A percentile compares a stretch with the other conserved stretches of the same genome.
Conservation (phyloP, 2,888 invertebrate species). For the Scrobipalpa atriplicella region DNA sequence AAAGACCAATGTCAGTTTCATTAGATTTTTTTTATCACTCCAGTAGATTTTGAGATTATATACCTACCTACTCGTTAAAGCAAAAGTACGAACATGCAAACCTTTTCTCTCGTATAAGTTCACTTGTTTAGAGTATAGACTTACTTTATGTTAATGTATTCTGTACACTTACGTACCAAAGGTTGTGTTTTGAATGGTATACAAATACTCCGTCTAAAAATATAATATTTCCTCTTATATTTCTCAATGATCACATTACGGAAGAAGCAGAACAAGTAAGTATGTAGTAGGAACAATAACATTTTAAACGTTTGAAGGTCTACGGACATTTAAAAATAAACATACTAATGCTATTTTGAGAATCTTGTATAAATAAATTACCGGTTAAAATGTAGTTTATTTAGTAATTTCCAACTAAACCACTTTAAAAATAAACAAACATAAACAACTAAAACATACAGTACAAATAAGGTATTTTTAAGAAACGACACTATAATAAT, state of each 20-base stretch:
- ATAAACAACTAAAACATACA: too few relatives aligned
- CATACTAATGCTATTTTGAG: not conserved
- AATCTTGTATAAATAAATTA: not conserved
- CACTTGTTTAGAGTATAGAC: too few relatives aligned
- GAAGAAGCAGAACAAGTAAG: slow-evolving; percentile 4
- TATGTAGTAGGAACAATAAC: slow-evolving; percentile 1
- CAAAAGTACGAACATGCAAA: too few relatives aligned
- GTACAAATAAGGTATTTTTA: too few relatives aligned
- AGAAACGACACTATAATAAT: not conserved
- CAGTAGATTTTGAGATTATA: too few relatives aligned
- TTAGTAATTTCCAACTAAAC: too few relatives aligned
- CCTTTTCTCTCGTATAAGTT: too few relatives aligned
- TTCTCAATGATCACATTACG: slow-evolving; percentile 10
- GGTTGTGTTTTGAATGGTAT: not conserved
- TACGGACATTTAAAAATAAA: slow-evolving; percentile 8
- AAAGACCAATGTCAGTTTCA: too few relatives aligned
- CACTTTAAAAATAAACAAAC: too few relatives aligned
- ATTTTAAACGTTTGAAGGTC: slow-evolving; percentile 2
- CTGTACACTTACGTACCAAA: too few relatives aligned
- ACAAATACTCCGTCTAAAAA: not conserved
- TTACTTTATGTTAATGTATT: too few relatives aligned
- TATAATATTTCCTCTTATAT: slow-evolving; percentile 13
- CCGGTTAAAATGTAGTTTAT: not conserved
- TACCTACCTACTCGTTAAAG: too few relatives aligned
- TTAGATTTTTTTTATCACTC: not conserved